Base-by-base conservation (phyloP, 2,797 vertebrate genomes). In the Orestias chungarensis region DNA sequence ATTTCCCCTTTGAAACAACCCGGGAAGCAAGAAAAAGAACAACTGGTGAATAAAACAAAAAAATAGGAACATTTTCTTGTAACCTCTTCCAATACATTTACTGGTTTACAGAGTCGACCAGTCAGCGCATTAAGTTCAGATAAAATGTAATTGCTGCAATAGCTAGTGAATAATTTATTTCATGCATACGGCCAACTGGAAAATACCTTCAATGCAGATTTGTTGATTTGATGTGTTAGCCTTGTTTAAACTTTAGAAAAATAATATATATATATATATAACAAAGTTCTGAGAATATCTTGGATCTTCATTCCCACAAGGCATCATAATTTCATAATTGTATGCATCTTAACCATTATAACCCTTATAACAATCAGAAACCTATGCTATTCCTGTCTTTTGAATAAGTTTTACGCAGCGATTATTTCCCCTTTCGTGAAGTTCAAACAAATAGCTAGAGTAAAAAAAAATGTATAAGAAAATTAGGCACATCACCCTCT, bases 141-240 rank as follows among this genome's bases (percentile, higher is more conserved):
- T 79, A 66, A 78, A 79, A 78, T 67, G 59, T 71, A 72, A 62
- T 59, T 15, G 44, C 35, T 73, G 55, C 61, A 2, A 33, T 2
- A 71, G 54, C 5, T n/a, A 18, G 18, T 80, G 73, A 84, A 86
- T 85, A 40, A 81, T 83, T 79, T 49, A 86, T 73, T 31, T 33
- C 1, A 52, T 74, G 43, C 49, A 66, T 64, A 40, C 62, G 66
- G 70, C 38, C 54, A 3, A 33, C 49, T 43, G 31, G 46, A 54
- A 3, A 35, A 25, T n/a, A n/a, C 5, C 12, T 33, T 42, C 50
- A 46, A 38, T 25, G 38, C 35, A 57, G 27, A 66, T 61, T 54
- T 54, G 64, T 59, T 43, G 66, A 73, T 66, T 69, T 20, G 54
- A 46, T 49, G 46, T 62, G 50, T 17, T 57, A 38, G n/a, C 38